These are phyloP conservation scores for Lutjanus argentimaculatus DNA, from an alignment of 2,797 vertebrate genomes.

Conservation along the genomic window DNA sequence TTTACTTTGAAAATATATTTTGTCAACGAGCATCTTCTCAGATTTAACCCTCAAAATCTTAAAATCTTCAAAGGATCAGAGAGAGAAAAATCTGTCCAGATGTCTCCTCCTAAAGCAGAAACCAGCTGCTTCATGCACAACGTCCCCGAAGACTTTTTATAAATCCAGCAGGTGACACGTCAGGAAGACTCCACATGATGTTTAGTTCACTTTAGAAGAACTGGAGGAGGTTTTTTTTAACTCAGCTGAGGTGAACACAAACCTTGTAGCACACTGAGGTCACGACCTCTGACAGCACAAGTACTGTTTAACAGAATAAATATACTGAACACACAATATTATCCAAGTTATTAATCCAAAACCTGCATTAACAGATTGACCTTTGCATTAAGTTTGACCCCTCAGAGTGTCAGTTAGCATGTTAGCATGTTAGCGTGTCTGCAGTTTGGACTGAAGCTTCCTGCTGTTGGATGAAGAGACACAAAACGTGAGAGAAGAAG, in stretches of 20 bases:
- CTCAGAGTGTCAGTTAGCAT: not conserved
- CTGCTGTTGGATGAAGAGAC: constrained; percentile 90
- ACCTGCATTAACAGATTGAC: not conserved
- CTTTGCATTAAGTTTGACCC: not conserved
- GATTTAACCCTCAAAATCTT: constrained; percentile 24
- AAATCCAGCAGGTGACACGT: not conserved
- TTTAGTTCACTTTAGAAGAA: no score
- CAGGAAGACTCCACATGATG: constrained; percentile 4
- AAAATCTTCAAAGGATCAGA: not conserved
- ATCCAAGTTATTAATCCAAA: not conserved
- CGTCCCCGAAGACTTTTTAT: constrained; percentile 2
- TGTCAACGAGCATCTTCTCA: not conserved
- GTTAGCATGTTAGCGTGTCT: constrained; percentile 9
- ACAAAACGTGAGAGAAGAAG: no score
- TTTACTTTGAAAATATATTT: not conserved
- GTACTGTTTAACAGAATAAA: no score
- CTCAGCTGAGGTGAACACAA: not conserved
- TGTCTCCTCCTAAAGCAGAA: constrained; percentile 17
- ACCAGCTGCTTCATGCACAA: constrained; percentile 23
- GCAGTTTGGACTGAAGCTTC: not conserved
- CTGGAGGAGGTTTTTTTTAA: not conserved
- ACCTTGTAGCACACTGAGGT: not conserved
- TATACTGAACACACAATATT: not conserved
- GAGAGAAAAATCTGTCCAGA: constrained; percentile 23
- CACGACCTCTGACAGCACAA: no score